These are phyloP conservation scores for Poeciliopsis presidionis DNA, from an alignment of 2,797 vertebrate species.

Conservation along the genomic window DNA sequence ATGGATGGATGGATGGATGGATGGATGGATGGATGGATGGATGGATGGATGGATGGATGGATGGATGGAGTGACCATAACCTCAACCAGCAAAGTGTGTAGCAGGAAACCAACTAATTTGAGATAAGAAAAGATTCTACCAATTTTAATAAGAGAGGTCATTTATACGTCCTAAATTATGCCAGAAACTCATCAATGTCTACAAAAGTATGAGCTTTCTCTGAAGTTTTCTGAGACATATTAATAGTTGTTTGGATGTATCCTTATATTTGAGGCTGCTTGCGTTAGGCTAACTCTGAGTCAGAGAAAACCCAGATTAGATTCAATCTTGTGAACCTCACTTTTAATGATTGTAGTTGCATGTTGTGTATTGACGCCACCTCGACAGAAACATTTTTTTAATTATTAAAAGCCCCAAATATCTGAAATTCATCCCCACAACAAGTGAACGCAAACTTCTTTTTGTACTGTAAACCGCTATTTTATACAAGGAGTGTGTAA, in stretches of 20 bases:
- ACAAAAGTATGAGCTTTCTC: background rate
- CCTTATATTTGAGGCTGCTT: background rate
- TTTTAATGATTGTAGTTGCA: background rate
- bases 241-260: background rate
- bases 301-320: background rate
- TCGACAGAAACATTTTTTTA: background rate
- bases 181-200: background rate
- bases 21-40: no score
- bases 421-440: background rate
- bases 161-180: background rate
- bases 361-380: background rate
- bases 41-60: no score
- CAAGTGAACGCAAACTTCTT: background rate
- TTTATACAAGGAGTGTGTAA: background rate
- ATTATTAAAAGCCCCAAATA: background rate
- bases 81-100: background rate
- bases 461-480: background rate
- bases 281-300: background rate
- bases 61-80: no score
- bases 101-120: background rate
- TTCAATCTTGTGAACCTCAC: background rate
- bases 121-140: background rate
- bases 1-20: no score
- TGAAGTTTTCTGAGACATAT: background rate
- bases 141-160: background rate